Evolutionary conservation across 1,140 invertebrate species (phyloP), one percentile per base, ranked within the genome.

Genomic region (Cotesia typhae): DNA sequence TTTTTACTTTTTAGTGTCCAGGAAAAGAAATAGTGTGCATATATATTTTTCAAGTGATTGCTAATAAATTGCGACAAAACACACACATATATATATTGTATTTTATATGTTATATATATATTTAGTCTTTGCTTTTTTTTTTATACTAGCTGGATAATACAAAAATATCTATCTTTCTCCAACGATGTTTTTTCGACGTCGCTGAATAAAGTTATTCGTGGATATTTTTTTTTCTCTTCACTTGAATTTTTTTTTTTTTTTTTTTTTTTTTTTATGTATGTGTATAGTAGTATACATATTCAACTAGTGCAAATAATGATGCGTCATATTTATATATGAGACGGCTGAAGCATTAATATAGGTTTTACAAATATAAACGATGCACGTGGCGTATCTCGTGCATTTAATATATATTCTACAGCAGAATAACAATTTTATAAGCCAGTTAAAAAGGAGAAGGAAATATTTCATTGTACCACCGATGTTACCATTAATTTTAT

Each of bases 1-100:
- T 59, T 59, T 67, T 37, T 41, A 47, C 41, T 47, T 47, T 47
- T 47, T 47, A 9, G 70, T 57, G 53, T 67, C 38, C 41, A 72
- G 47, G 63, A 71, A 71, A 67, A 69, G 68, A 75, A 75, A 75
- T 66, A 75, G 51, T 74, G 70, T 72, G 71, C 68, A 55, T 70
- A 47, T 64, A 47, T 20, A 55, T 3, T 3, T 67, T 17, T 28
- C 14, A 61, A 61, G 10, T 61, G 14, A 61, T 28, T 35, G 38
- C 38, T 65, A 38, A 65, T 37, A 41, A 65, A 41, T 38, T 65
- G n/a, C 63, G 20, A 41, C 4, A 14, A 41, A 65, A 20, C 36
- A 47, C 63, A 65, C 36, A 47, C 10, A 47, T 0, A 47, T 47
- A 47, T 47, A 6, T 47, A 47, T 47, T 47, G 6, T 47, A 47